phyloP scores from a whole-genome alignment of 2,113 vertebrate species.

The Cyanistes caeruleus region DNA sequence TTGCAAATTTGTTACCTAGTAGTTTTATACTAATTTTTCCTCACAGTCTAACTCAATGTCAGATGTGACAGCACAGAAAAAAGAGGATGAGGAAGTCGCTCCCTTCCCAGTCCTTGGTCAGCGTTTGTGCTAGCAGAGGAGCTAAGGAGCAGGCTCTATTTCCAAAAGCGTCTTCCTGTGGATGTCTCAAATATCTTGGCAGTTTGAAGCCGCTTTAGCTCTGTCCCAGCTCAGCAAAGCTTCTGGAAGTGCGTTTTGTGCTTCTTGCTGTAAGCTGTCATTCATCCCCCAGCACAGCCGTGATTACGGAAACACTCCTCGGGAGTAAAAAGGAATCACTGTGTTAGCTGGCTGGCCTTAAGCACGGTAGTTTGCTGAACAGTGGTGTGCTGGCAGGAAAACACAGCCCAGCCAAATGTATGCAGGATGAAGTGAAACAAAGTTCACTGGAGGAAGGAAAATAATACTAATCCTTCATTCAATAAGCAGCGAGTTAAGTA shows the following conservation, averaged over 20 bases:
- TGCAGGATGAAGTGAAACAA: slow-evolving; percentile 73
- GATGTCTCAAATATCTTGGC: slow-evolving; percentile 52
- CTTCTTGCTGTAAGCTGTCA: slow-evolving; percentile 68
- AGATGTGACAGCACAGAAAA: neutral
- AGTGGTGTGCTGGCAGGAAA: slow-evolving; percentile 73
- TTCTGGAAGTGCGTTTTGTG: slow-evolving; percentile 71
- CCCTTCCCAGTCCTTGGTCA: slow-evolving; percentile 47
- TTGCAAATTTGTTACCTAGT: neutral
- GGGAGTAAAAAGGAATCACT: slow-evolving; percentile 65
- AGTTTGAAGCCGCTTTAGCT: slow-evolving; percentile 61
- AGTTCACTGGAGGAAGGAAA: slow-evolving; percentile 79
- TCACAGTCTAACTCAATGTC: neutral
- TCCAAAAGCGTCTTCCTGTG: slow-evolving; percentile 56
- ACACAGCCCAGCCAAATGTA: slow-evolving; percentile 70
- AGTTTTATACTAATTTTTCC: neutral
- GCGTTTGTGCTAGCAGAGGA: slow-evolving; percentile 35
- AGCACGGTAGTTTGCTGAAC: slow-evolving; percentile 66
- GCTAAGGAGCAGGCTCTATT: slow-evolving; percentile 25
- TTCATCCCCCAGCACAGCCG: slow-evolving; percentile 45
- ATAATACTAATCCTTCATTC: slow-evolving; percentile 80
- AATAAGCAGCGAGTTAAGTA: slow-evolving; percentile 70
- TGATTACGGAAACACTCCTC: slow-evolving; percentile 65
- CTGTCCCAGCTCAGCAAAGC: slow-evolving; percentile 55
- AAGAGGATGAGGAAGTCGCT: neutral
- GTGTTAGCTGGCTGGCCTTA: slow-evolving; percentile 63